These are phyloP conservation scores for Lamprologus tigripictilis DNA, from an alignment of 2,113 vertebrate species.

Conservation along the genomic window DNA sequence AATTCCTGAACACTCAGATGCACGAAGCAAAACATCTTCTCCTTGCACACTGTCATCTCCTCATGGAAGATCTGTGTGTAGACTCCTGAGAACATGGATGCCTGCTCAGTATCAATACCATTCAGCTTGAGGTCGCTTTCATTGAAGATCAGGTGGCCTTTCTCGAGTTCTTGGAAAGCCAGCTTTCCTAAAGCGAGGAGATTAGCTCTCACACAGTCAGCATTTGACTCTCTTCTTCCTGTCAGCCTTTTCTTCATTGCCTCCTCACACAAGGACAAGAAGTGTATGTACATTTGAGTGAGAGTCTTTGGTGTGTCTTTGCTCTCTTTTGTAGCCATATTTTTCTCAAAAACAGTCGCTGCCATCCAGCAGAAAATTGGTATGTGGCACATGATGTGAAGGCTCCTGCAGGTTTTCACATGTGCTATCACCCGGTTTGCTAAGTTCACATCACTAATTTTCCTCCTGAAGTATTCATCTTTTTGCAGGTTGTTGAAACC, in stretches of 20 bases:
- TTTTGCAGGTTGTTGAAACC: conserved; percentile 58
- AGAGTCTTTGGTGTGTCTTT: conserved; percentile 45
- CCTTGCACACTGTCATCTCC: conserved; percentile 13
- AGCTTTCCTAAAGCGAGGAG: conserved; percentile 44
- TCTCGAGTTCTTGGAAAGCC: conserved; percentile 48
- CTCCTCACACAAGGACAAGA: conserved; percentile 26
- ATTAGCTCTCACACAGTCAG: neutral
- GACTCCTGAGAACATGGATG: conserved; percentile 46
- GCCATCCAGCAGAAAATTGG: conserved; percentile 60
- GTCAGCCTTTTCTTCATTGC: conserved; percentile 9
- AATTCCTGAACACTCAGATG: conserved; percentile 62
- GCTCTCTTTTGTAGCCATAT: neutral
- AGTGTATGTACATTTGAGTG: conserved; percentile 60
- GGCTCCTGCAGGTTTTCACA: conserved; percentile 54
- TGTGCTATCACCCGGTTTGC: conserved; percentile 32
- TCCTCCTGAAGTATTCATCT: conserved; percentile 52
- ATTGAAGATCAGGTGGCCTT: conserved; percentile 50
- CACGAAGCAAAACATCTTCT: conserved; percentile 56
- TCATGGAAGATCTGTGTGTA: conserved; percentile 58
- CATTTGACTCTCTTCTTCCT: neutral
- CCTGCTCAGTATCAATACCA: conserved; percentile 16
- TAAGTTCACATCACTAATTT: neutral
- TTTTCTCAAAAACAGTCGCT: conserved; percentile 27
- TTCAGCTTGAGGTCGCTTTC: conserved; percentile 31
- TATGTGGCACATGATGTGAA: conserved; percentile 66